Base-by-base conservation (phyloP, 2,888 invertebrate genomes). In the Chymomyza procnemis region DNA sequence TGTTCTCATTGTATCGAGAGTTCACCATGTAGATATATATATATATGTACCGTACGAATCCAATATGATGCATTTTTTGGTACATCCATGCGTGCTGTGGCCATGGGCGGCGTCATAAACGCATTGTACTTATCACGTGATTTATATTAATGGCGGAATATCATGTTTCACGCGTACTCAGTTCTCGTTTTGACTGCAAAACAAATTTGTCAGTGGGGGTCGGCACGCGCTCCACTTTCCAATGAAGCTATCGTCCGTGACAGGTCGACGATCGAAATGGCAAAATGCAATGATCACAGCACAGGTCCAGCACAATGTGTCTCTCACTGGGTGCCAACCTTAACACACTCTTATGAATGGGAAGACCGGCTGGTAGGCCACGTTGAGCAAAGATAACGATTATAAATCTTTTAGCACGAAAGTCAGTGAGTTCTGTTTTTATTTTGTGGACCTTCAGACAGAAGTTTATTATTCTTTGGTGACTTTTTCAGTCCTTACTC, bases 151-250 rank as follows among this genome's bases (percentile, higher is more conserved):
- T 88, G 85, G 84, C 74, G 72, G 76, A 79, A 88, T 88, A 87
- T 85, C 89, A 89, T 88, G 88, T 88, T 88, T 88, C 86, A 88
- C 87, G 88, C 88, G 82, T 88, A 83, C 76, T 80, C 79, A 75
- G 78, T 73, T 79, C 76, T 71, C 77, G 79, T 79, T 80, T 81
- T 84, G 79, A 78, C 79, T 85, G 69, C 74, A 86, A 84, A 84
- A 85, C 86, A 89, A 89, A 89, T 88, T 85, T 90, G 88, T 89
- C 90, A 90, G 90, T 88, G 89, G 90, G 90, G 90, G 90, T 90
- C 90, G 90, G 90, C 90, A 90, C 90, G 90, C 90, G 90, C 88
- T 88, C 73, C 73, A 79, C 69, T 79, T 85, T 78, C 74, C 70
- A 72, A 77, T 78, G 71, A 76, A 80, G 78, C 74, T 72, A 79